Percentiles rank a stretch among this genome's conserved stretches.
These are phyloP conservation scores for Lepetodrilus schrolli DNA, from an alignment of 2,888 invertebrate species.

Conservation along the genomic window DNA sequence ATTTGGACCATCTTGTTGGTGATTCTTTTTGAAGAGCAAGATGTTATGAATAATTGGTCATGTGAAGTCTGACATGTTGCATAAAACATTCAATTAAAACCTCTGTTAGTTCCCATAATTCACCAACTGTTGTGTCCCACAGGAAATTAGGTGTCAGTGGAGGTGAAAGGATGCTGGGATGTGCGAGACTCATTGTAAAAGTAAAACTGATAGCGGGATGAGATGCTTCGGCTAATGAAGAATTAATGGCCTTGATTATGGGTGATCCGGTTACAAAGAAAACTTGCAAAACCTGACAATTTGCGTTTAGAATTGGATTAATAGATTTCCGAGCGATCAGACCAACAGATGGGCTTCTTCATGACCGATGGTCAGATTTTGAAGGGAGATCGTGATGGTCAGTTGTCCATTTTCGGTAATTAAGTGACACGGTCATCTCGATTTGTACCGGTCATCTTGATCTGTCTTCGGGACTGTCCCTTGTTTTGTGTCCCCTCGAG, in stretches of 20 bases:
- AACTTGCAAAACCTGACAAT: background rate
- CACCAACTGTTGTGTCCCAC: background rate
- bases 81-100: background rate
- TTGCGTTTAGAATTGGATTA: slow-evolving; percentile 1
- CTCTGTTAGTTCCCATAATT: background rate
- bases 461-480: background rate
- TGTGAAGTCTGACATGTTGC: background rate
- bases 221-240: background rate
- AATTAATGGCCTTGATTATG: background rate
- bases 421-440: background rate
- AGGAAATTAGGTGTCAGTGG: background rate
- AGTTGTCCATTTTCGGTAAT: background rate
- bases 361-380: background rate
- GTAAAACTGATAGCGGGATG: background rate
- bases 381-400: background rate
- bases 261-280: background rate
- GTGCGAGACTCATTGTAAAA: too few species aligned
- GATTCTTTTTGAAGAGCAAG: background rate
- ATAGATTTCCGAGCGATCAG: background rate
- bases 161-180: background rate
- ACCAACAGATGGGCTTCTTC: background rate
- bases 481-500: background rate
- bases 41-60: background rate
- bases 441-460: background rate
- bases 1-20: background rate